These are phyloP conservation scores for Taeniopygia guttata DNA, from an alignment of 2,797 vertebrate genomes.

Conservation along the genomic window DNA sequence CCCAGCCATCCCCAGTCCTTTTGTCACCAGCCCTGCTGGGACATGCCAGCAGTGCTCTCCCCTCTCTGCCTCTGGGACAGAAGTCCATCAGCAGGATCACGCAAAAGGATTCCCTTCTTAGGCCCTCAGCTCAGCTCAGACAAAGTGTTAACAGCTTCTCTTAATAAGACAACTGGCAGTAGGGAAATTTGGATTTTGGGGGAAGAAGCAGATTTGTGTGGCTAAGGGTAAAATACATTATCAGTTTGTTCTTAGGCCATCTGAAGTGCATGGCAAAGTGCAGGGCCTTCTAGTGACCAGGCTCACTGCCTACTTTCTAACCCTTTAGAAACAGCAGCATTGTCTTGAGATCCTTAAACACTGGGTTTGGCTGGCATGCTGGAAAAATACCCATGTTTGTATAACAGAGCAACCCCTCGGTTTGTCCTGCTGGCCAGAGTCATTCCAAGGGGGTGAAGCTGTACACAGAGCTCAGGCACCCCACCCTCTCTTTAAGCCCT, in stretches of 20 bases:
- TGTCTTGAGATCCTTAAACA: not conserved
- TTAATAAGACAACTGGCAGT: not conserved
- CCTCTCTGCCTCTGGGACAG: not conserved
- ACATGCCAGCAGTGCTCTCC: accelerated
- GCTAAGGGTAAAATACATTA: not conserved
- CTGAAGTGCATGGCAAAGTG: accelerated
- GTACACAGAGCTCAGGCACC: not conserved
- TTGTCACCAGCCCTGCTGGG: accelerated
- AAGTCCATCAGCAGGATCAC: not conserved
- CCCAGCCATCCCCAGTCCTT: accelerated
- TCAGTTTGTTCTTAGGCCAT: not conserved
- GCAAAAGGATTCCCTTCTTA: not conserved
- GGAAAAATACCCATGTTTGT: not conserved
- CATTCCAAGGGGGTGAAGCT: not conserved
- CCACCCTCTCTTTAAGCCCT: not conserved
- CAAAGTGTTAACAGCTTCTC: not conserved
- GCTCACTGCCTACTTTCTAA: not conserved
- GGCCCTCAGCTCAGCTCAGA: not conserved
- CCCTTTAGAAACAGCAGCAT: not conserved
- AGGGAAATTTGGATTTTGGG: not conserved
- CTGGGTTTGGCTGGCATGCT: not conserved
- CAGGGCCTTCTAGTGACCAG: not conserved
- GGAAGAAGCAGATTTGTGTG: not conserved
- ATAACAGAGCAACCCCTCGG: not conserved
- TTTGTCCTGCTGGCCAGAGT: not conserved